Evolutionary conservation across 1,140 invertebrate species (phyloP).

Genomic region (Aphidius gifuensis): DNA sequence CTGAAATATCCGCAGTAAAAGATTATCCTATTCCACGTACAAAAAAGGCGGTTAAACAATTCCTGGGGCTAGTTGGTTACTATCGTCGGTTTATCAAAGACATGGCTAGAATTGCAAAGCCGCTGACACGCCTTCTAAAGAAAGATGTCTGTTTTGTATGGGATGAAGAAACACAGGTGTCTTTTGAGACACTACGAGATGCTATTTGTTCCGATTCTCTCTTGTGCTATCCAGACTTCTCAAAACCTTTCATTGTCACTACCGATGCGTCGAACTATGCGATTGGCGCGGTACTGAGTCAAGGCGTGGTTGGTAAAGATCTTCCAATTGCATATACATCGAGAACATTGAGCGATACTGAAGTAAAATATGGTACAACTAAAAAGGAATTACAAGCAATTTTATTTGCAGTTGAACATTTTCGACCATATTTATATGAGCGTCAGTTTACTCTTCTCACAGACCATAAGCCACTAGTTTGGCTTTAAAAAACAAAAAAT

Average conservation of each 20-base stretch:
- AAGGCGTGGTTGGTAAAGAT: constrained; percentile 26
- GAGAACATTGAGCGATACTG: constrained; percentile 44
- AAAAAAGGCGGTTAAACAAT: constrained; percentile 38
- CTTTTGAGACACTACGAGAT: constrained; percentile 28
- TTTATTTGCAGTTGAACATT: constrained; percentile 5
- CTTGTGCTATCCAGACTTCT: constrained; percentile 2
- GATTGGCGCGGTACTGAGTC: constrained; percentile 28
- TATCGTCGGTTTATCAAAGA: constrained; percentile 41
- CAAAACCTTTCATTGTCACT: constrained; percentile 31
- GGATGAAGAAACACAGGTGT: not conserved
- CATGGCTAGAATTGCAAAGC: constrained; percentile 38
- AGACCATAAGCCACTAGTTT: constrained; percentile 3
- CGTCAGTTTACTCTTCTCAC: constrained; percentile 2
- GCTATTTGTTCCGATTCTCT: constrained; percentile 12
- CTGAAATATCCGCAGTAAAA: constrained; percentile 36
- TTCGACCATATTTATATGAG: constrained; percentile 2
- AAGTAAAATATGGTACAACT: constrained; percentile 47
- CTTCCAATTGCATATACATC: constrained; percentile 45
- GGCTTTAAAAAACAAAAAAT: constrained; percentile 9
- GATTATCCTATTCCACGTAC: constrained; percentile 33
- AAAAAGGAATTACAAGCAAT: constrained; percentile 35
- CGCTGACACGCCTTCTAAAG: not conserved
- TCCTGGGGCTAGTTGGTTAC: constrained; percentile 40
- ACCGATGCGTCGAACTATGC: constrained; percentile 29
- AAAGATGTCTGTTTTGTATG: not conserved